A percentile compares a stretch with the other conserved stretches of the same genome.
These are phyloP conservation scores for Xanthia icteritia DNA, from an alignment of 2,888 invertebrate species.

Conservation along the genomic window DNA sequence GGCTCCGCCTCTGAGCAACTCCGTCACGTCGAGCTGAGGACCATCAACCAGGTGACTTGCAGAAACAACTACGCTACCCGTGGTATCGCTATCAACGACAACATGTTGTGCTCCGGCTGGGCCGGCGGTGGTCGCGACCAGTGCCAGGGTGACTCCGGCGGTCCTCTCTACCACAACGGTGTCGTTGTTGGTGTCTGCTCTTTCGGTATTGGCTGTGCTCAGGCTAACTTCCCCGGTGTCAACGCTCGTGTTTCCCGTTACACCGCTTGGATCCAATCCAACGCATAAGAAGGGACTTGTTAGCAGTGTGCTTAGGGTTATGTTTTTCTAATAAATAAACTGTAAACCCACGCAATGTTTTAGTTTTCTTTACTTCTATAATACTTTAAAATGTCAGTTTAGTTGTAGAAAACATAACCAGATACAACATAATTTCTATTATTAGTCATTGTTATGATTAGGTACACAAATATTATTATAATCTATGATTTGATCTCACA, in stretches of 20 bases:
- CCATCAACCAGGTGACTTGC: slow-evolving; percentile 71
- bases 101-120: slow-evolving; percentile 80
- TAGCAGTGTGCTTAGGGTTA: not conserved
- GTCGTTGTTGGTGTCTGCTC: slow-evolving; percentile 78
- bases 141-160: slow-evolving; percentile 78
- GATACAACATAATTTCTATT: no score
- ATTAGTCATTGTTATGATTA: not conserved
- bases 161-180: slow-evolving; percentile 76
- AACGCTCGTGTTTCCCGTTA: slow-evolving; percentile 75
- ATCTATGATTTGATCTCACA: no score
- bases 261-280: slow-evolving; percentile 73
- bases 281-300: slow-evolving; percentile 61
- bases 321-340: slow-evolving; percentile 27
- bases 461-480: no score
- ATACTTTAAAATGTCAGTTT: not conserved
- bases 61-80: slow-evolving; percentile 64
- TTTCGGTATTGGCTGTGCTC: slow-evolving; percentile 74
- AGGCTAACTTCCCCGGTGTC: slow-evolving; percentile 74
- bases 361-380: not conserved
- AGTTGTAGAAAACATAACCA: not conserved
- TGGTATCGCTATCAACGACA: slow-evolving; percentile 68
- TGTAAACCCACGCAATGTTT: not conserved
- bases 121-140: slow-evolving; percentile 75
- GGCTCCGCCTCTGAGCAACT: slow-evolving; percentile 71
- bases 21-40: slow-evolving; percentile 73